These are phyloP conservation scores for Bubalus kerabau DNA, from an alignment of 2,113 vertebrate genomes.

Conservation along the genomic window DNA sequence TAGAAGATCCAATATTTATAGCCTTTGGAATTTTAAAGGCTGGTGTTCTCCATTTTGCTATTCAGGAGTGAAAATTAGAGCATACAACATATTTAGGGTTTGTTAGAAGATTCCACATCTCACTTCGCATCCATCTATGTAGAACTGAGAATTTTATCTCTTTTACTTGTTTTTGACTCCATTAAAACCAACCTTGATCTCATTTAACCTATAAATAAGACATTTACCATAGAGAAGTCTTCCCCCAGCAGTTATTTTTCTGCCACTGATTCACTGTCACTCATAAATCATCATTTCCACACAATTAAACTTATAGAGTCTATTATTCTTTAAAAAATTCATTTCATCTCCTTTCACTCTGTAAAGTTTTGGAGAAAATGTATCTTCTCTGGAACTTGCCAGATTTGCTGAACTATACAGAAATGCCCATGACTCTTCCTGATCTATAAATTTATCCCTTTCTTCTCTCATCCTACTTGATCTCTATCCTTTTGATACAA, in stretches of 20 bases:
- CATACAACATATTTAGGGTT: not conserved
- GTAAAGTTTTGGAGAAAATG: slow-evolving; percentile 6
- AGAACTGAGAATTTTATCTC: not conserved
- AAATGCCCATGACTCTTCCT: not conserved
- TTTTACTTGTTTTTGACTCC: not conserved
- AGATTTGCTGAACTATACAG: slow-evolving; percentile 14
- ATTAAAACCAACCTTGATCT: not conserved
- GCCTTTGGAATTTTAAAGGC: not conserved
- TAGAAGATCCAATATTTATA: not conserved
- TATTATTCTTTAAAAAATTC: not conserved
- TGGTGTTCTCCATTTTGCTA: not conserved
- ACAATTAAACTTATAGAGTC: not conserved
- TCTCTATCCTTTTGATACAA: not conserved
- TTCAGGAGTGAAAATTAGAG: not conserved
- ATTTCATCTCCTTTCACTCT: not conserved
- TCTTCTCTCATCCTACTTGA: not conserved
- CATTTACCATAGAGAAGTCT: not conserved
- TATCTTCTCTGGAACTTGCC: not conserved
- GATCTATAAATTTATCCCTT: not conserved
- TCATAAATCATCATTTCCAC: not conserved
- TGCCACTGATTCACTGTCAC: not conserved
- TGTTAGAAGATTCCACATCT: not conserved
- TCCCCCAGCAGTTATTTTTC: not conserved
- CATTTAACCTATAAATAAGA: not conserved
- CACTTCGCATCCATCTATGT: not conserved